Evolutionary conservation across 2,888 invertebrate genomes (phyloP).

Genomic region (Lamellibrachia satsuma): DNA sequence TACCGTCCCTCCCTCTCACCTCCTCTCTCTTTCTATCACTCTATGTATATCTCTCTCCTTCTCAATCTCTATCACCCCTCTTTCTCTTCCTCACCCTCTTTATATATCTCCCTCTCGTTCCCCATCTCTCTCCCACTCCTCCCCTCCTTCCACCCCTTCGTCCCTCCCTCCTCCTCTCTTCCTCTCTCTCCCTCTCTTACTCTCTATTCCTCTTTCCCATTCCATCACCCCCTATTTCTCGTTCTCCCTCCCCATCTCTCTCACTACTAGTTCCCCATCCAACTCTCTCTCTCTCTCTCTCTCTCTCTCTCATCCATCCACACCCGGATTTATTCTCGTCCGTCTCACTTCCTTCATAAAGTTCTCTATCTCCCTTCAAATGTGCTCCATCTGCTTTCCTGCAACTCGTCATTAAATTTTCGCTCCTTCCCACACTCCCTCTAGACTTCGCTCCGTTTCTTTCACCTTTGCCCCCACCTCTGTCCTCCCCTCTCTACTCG

Average conservation of each 20-base stretch:
- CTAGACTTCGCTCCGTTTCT: too few relatives aligned
- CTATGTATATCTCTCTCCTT: constrained; percentile 26
- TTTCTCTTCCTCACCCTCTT: background rate
- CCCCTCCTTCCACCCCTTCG: background rate
- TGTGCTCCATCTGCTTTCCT: too few relatives aligned
- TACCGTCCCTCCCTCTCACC: constrained; percentile 67
- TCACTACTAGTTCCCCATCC: background rate
- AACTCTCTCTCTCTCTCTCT: constrained; percentile 26
- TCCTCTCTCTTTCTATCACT: constrained; percentile 31
- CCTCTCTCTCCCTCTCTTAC: background rate
- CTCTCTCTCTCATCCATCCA: background rate
- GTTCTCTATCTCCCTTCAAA: too few relatives aligned
- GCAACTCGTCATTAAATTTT: too few relatives aligned
- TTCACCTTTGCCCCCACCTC: too few relatives aligned
- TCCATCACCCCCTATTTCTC: background rate
- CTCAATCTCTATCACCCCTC: constrained; percentile 28
- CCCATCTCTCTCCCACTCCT: constrained; percentile 23
- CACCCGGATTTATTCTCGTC: background rate
- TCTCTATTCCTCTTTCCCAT: background rate
- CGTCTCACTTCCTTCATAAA: background rate
- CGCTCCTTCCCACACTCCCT: too few relatives aligned
- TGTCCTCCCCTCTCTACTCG: too few relatives aligned
- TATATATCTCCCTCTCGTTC: constrained; percentile 21
- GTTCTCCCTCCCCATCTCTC: background rate
- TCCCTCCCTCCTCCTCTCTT: background rate